Evolutionary conservation across 2,888 invertebrate genomes (phyloP), one percentile per base, ranked within the genome.

Genomic region (Malthinus flaveolus): DNA sequence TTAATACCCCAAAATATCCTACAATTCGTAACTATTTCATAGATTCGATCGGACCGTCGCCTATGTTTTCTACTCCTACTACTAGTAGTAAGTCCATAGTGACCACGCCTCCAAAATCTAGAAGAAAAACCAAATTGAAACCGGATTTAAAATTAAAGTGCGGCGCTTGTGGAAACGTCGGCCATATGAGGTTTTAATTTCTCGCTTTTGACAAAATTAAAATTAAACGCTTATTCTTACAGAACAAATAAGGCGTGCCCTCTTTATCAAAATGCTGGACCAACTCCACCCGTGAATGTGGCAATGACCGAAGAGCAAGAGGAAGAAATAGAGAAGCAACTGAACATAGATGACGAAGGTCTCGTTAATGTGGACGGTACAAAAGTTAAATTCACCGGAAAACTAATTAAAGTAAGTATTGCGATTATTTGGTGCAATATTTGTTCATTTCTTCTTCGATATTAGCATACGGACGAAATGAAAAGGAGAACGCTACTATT

Each of bases 211-310:
- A 1, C 35, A 35, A 35, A 35, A 4, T 10, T 35, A 7, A 35
- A 9, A 7, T 10, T 2, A 35, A 2, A 35, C 7, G 35, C 5
- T 23, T 23, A 23, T 23, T 23, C 5, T 23, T 23, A 23, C 23
- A 75, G 97, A 52, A 99, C 98, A 0, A 99, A 99, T 80, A 97
- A 97, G 76, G 94, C 97, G 8, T 99, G 99, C 78, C 98, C 97
- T 0, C 79, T 95, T 48, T 99, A 97, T 78, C 92, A 92, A 59
- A 88, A 88, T 56, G 82, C 73, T 73, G 83, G 83, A 45, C 81
- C 82, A 11, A 76, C 83, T 3, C 84, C 85, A 8, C 84, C 88
- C 0, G 84, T 89, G 36, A 86, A 85, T 68, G 86, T 87, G 1
- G 86, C 88, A 0, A 82, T 89, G 79, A 90, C 89, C 0, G 94